phyloP scores from a whole-genome alignment of 2,113 vertebrate species.

The Ammodramus savannarum region DNA sequence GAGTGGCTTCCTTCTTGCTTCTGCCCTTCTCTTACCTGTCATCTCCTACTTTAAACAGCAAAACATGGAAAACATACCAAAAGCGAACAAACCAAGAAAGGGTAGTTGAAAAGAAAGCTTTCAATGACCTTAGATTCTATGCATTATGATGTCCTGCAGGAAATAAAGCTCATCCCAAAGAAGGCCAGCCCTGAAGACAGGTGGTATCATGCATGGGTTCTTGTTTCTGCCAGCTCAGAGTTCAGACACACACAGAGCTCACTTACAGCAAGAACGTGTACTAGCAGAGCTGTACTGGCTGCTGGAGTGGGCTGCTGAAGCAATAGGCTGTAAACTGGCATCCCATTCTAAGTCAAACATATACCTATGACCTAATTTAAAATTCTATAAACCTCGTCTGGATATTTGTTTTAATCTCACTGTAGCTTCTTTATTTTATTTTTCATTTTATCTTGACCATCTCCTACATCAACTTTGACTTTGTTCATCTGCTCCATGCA shows the following conservation, averaged over 20 bases:
- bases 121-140: background rate
- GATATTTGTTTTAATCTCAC: background rate
- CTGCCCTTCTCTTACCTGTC: background rate
- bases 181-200: background rate
- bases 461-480: background rate
- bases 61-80: background rate
- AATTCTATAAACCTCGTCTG: background rate
- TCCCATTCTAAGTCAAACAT: background rate
- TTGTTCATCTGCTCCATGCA: background rate
- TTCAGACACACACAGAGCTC: background rate
- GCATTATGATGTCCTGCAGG: background rate
- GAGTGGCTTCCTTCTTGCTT: background rate
- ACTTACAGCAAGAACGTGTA: accelerated
- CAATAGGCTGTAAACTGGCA: background rate
- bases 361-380: background rate
- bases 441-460: background rate
- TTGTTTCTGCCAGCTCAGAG: background rate
- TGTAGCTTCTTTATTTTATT: background rate
- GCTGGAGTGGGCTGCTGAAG: background rate
- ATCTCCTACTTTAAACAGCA: background rate
- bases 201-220: background rate
- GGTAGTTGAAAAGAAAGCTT: background rate
- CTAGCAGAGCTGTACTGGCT: background rate
- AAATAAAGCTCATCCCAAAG: background rate
- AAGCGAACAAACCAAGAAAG: background rate